A percentile compares a stretch with the other conserved stretches of the same genome.
Conservation (phyloP, 2,113 vertebrate species). For the Hypanus sabinus region DNA sequence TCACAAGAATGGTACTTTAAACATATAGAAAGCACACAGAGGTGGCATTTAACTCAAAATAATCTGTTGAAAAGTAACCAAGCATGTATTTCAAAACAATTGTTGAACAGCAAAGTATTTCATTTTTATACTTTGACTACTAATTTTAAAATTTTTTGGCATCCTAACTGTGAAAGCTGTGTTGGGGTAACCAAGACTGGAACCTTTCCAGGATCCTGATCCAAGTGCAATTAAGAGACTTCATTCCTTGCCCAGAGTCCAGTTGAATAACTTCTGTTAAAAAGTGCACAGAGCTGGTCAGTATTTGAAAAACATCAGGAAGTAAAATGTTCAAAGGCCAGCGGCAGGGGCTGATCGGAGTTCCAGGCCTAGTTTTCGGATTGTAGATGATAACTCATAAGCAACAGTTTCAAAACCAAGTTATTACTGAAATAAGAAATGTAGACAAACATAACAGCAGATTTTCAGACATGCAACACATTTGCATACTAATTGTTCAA, state of each 20-base stretch:
- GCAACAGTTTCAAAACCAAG: no score
- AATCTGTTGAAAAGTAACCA: neutral
- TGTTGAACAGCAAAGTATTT: neutral
- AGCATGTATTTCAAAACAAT: neutral
- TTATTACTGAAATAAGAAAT: neutral
- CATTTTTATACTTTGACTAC: neutral
- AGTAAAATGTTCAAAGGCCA: no score
- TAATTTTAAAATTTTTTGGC: neutral
- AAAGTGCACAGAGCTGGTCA: neutral
- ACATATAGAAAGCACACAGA: neutral
- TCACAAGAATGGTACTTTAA: neutral
- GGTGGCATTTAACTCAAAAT: neutral
- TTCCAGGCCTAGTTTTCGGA: no score
- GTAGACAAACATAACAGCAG: neutral
- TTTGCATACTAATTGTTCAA: neutral
- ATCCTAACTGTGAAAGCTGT: neutral
- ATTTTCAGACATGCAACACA: neutral
- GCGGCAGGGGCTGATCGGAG: no score
- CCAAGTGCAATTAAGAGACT: neutral
- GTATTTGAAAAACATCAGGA: neutral
- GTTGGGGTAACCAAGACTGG: neutral
- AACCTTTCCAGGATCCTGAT: neutral
- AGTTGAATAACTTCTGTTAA: neutral
- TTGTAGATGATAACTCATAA: no score
- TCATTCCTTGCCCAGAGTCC: neutral